Conservation (phyloP, 37 sponge, comb jelly and placozoan genomes). For the Geodia barretti region DNA sequence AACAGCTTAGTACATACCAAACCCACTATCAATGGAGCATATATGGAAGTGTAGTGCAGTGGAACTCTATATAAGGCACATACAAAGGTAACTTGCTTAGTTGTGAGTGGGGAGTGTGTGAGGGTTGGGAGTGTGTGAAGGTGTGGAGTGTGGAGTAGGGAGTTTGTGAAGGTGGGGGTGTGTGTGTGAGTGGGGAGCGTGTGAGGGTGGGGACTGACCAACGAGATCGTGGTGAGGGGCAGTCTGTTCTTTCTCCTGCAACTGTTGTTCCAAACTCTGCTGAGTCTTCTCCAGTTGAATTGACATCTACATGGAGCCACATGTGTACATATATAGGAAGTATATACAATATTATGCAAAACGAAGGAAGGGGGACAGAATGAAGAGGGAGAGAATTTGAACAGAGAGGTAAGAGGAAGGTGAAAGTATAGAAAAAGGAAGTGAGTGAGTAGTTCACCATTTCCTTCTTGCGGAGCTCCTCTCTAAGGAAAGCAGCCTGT, state of each 20-base stretch:
- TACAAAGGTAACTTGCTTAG: too few relatives aligned
- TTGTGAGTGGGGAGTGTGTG: too few relatives aligned
- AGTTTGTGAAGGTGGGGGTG: neutral
- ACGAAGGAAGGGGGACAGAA: too few relatives aligned
- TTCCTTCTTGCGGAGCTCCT: constrained; percentile 42
- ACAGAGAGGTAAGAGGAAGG: too few relatives aligned
- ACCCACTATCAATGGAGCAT: too few relatives aligned
- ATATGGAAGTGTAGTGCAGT: too few relatives aligned
- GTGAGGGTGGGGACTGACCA: constrained; percentile 18
- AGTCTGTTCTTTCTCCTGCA: constrained; percentile 36
- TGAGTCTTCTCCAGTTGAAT: constrained; percentile 43
- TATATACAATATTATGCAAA: too few relatives aligned
- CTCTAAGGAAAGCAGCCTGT: constrained; percentile 32
- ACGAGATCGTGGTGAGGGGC: constrained; percentile 26
- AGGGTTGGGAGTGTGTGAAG: too few relatives aligned
- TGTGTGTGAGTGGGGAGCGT: neutral
- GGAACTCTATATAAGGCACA: too few relatives aligned
- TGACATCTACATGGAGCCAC: constrained; percentile 27
- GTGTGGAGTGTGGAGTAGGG: neutral
- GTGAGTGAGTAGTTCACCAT: constrained; percentile 4
- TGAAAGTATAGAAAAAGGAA: neutral
- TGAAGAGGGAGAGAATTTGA: too few relatives aligned
- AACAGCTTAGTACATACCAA: too few relatives aligned
- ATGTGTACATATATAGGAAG: neutral
- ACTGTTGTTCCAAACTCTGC: constrained; percentile 35